These are phyloP conservation scores for Chaunax sp. DNA, from an alignment of 2,797 vertebrate genomes.

Conservation along the genomic window DNA sequence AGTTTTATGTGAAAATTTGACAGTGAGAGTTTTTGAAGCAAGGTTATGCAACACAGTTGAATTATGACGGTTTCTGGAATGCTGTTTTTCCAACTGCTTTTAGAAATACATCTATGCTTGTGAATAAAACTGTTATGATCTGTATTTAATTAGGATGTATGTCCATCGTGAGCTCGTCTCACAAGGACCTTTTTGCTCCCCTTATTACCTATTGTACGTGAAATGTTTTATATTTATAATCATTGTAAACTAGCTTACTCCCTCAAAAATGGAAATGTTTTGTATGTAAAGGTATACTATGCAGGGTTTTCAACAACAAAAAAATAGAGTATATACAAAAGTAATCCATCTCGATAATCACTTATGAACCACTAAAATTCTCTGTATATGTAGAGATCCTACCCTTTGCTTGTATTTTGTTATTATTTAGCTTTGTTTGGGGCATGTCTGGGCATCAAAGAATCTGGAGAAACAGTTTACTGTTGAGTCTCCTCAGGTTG, in stretches of 20 bases:
- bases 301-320: too few species aligned
- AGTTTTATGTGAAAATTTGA: conserved; percentile 25
- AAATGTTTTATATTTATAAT: conserved; percentile 51
- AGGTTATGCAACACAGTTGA: conserved; percentile 24
- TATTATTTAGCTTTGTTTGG: too few species aligned
- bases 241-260: conserved; percentile 29
- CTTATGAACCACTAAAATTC: too few species aligned
- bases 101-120: conserved; percentile 18
- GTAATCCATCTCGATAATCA: too few species aligned
- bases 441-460: too few species aligned
- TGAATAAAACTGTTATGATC: conserved; percentile 24
- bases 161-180: conserved; percentile 8
- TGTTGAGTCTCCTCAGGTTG: too few species aligned
- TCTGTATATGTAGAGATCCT: too few species aligned
- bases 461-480: too few species aligned
- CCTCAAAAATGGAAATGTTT: conserved; percentile 29
- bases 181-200: conserved; percentile 27
- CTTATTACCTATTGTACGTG: conserved; percentile 30
- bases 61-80: conserved; percentile 23
- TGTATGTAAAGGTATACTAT: conserved; percentile 20
- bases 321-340: too few species aligned
- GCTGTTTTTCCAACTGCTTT: conserved; percentile 17
- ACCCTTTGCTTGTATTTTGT: too few species aligned
- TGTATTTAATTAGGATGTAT: conserved; percentile 41
- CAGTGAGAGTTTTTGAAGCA: conserved; percentile 23